A percentile compares a stretch with the other conserved stretches of the same genome.
Evolutionary conservation across 2,888 invertebrate species (phyloP).

Genomic region (Lysandra bellargus): DNA sequence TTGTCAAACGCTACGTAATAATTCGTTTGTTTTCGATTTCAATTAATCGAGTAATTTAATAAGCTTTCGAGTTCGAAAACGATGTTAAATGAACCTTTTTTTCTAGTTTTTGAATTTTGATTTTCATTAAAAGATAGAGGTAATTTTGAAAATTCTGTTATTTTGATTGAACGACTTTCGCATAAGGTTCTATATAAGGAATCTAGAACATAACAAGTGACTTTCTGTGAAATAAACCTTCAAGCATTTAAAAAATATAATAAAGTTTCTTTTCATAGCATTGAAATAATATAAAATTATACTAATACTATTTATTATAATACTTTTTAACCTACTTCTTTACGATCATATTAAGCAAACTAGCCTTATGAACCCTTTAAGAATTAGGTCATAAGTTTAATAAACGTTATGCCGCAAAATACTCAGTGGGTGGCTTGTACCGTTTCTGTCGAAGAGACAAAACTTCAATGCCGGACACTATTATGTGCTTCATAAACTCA

Average conservation of each 20-base stretch:
- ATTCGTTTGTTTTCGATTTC: conserved; percentile 17
- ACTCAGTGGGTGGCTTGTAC: background rate
- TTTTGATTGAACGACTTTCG: background rate
- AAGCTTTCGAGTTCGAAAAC: background rate
- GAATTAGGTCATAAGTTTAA: background rate
- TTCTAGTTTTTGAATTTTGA: background rate
- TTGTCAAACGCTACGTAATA: background rate
- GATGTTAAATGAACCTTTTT: background rate
- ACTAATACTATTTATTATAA: too few relatives aligned
- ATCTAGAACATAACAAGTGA: background rate
- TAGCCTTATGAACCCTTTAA: background rate
- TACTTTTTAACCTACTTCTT: too few relatives aligned
- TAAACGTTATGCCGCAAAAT: background rate
- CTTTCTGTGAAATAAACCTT: background rate
- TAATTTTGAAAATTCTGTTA: background rate
- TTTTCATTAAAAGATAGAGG: too few relatives aligned
- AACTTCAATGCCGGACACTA: background rate
- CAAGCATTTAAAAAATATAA: too few relatives aligned
- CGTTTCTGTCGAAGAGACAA: background rate
- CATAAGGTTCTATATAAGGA: background rate
- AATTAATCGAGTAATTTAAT: background rate
- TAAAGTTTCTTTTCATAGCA: too few relatives aligned
- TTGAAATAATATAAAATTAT: too few relatives aligned
- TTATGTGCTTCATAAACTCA: background rate
- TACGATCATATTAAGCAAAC: too few relatives aligned